Percentiles rank a stretch among this genome's conserved stretches.
These are phyloP conservation scores for Zosterops lateralis DNA, from an alignment of 2,113 vertebrate species.

Conservation along the genomic window DNA sequence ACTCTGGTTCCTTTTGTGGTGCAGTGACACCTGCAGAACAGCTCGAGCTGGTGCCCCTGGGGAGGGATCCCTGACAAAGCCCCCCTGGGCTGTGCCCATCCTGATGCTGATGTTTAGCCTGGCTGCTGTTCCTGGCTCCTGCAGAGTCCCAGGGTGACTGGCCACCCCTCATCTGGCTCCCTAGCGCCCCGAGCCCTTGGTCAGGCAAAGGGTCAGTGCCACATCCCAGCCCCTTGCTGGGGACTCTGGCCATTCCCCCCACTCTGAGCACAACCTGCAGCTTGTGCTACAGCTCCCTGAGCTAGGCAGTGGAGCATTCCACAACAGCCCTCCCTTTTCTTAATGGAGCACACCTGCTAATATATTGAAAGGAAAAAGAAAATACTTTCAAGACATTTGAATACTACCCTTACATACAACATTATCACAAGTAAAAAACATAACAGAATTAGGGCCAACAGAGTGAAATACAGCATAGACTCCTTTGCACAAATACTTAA, in stretches of 20 bases:
- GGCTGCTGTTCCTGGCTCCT: neutral
- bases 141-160: neutral
- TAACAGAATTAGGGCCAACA: neutral
- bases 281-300: neutral
- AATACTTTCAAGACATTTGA: neutral
- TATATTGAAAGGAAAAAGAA: neutral
- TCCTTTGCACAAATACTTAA: neutral
- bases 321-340: neutral
- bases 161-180: neutral
- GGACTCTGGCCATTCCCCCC: neutral
- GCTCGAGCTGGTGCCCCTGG: neutral
- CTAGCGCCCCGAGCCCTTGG: neutral
- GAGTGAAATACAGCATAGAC: neutral
- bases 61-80: neutral
- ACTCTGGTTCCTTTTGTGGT: neutral
- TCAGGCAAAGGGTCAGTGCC: neutral
- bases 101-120: neutral
- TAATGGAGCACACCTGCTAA: neutral
- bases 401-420: neutral
- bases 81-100: neutral
- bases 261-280: neutral
- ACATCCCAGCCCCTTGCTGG: neutral
- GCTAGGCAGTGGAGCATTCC: neutral
- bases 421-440: neutral
- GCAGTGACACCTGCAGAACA: neutral